A percentile compares a stretch with the other conserved stretches of the same genome.
phyloP scores from a whole-genome alignment of 2,888 invertebrate genomes.

The Chymomyza fuscimana region DNA sequence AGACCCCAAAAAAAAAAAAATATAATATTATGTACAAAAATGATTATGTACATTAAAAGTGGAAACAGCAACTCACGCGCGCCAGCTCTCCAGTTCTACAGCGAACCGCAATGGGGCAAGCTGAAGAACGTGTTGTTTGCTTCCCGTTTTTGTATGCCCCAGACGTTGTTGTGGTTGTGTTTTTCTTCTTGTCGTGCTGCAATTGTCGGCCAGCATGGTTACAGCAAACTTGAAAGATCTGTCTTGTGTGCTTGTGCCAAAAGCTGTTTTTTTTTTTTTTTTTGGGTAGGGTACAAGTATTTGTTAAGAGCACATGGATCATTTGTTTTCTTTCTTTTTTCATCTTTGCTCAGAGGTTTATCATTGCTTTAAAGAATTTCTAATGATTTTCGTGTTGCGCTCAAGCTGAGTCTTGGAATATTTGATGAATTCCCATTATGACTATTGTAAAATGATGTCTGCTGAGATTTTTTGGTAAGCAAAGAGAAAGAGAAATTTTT shows the following conservation, averaged over 20 bases:
- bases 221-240: constrained; percentile 57
- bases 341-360: constrained; percentile 15
- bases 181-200: constrained; percentile 47
- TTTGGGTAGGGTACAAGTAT: background rate
- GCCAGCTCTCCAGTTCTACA: constrained; percentile 33
- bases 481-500: constrained; percentile 60
- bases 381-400: constrained; percentile 60
- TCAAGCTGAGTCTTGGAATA: constrained; percentile 43
- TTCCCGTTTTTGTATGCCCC: constrained; percentile 52
- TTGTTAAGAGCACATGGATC: constrained; percentile 19
- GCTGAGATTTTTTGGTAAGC: constrained; percentile 46
- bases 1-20: constrained; percentile 39
- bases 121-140: constrained; percentile 68
- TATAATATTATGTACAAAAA: constrained; percentile 51
- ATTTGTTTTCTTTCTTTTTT: constrained; percentile 56
- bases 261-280: constrained; percentile 48
- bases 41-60: constrained; percentile 66
- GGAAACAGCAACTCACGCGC: constrained; percentile 69
- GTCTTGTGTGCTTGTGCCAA: constrained; percentile 48
- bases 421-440: constrained; percentile 32
- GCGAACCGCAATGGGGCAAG: constrained; percentile 50
- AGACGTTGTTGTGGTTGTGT: constrained; percentile 26
- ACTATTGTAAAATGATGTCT: constrained; percentile 41
- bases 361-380: constrained; percentile 54
- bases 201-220: constrained; percentile 53